Base-by-base conservation (phyloP, 2,797 vertebrate genomes). In the Siniperca obscura region DNA sequence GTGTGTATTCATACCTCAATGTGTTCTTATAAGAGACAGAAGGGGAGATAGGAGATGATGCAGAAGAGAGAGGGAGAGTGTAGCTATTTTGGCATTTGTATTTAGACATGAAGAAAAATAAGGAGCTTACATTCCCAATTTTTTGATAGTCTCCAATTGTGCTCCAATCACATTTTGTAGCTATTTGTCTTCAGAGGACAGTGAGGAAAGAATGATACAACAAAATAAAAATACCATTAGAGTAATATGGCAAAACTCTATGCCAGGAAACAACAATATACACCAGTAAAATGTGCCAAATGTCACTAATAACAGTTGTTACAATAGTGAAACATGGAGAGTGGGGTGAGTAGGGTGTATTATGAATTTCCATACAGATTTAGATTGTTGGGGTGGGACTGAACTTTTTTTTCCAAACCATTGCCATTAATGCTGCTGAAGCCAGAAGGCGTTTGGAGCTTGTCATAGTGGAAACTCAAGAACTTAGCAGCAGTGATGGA, bases 201-300 rank as follows among this genome's bases (percentile, higher is more conserved):
- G 71, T 25, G 46, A 70, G 44, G 27, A 65, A 60, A 64, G 74
- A 83, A 46, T 52, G 77, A 80, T n/a, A 68, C 71, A 70, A 56
- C 50, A 50, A 57, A 86, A 62, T 81, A 84, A 70, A 84, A 86
- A 78, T 74, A 80, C 88, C 34, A 80, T 78, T 56, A 82, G 14
- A 72, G 73, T 42, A 60, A 78, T 48, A 52, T 25, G 19, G 53
- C 22, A 67, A 62, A 78, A 30, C 7, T 19, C 25, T 5, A 7
- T 25, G 68, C 74, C 68, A 74, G 57, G 30, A 30, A 83, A 75
- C 36, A 71, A 55, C 42, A 76, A 62, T 50, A 16, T 12, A 53
- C 2, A 0, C 22, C 10, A 22, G 67, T 50, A 19, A 73, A 80
- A 59, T 80, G 53, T 62, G 74, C 69, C 56, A 71, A 82, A 77